phyloP scores from a whole-genome alignment of 1,140 invertebrate genomes.

The Thaumetopoea pityocampa region DNA sequence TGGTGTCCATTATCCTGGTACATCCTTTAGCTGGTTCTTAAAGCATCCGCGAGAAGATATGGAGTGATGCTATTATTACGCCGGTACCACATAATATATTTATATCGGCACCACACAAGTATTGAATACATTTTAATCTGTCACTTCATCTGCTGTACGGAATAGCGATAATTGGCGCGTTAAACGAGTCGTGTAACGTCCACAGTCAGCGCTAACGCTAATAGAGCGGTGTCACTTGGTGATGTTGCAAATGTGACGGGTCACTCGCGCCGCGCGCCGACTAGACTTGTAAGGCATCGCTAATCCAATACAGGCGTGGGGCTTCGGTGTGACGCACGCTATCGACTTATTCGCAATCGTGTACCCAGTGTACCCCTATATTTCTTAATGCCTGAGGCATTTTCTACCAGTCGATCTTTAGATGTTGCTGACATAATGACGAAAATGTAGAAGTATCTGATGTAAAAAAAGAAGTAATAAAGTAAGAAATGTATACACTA shows the following conservation, averaged over 20 bases:
- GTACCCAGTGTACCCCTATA: not conserved
- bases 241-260: conserved; percentile 2
- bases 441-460: no score
- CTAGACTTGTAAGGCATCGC: not conserved
- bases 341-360: not conserved
- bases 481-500: no score
- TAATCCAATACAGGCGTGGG: conserved; percentile 7
- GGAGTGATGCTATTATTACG: no score
- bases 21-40: no score
- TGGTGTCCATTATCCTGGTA: no score
- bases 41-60: no score
- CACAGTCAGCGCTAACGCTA: no score
- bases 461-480: no score
- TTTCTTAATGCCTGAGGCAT: not conserved
- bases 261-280: not conserved
- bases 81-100: not conserved
- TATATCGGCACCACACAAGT: not conserved
- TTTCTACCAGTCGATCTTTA: not conserved
- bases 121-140: no score
- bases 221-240: not conserved
- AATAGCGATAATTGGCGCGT: no score
- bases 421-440: not conserved
- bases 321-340: conserved; percentile 6
- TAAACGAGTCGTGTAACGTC: no score
- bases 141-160: no score